Conservation (phyloP, 2,113 vertebrate species). For the Salvelinus sp. region DNA sequence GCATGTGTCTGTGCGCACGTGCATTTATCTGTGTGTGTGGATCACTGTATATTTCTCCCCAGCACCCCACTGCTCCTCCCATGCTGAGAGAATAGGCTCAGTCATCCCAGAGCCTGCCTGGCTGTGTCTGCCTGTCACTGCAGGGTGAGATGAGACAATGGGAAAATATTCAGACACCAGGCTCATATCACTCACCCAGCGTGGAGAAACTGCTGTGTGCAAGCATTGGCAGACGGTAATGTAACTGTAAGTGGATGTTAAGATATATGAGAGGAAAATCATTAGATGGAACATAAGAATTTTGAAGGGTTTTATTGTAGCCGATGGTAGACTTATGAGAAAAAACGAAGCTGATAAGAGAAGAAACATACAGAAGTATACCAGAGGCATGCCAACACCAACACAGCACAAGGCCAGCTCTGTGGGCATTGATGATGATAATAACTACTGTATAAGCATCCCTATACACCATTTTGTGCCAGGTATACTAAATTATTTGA, state of each 20-base stretch:
- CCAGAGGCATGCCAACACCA: too few relatives aligned
- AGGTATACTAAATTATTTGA: too few relatives aligned
- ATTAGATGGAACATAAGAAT: too few relatives aligned
- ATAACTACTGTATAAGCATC: too few relatives aligned
- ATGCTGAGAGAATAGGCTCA: constrained; percentile 65
- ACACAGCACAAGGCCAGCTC: too few relatives aligned
- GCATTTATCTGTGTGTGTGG: not conserved
- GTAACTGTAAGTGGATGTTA: constrained; percentile 31
- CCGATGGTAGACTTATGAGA: too few relatives aligned
- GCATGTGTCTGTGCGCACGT: not conserved
- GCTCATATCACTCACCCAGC: constrained; percentile 66
- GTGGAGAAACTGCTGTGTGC: constrained; percentile 22
- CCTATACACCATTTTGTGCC: too few relatives aligned
- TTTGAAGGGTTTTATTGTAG: too few relatives aligned
- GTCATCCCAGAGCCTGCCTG: constrained; percentile 65
- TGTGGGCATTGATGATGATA: too few relatives aligned
- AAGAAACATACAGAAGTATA: too few relatives aligned
- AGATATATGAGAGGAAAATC: too few relatives aligned
- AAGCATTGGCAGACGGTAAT: constrained; percentile 56
- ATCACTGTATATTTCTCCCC: not conserved
- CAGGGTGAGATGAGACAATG: constrained; percentile 66
- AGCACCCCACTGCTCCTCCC: constrained; percentile 49
- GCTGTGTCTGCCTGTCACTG: constrained; percentile 65
- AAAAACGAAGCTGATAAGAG: too few relatives aligned
- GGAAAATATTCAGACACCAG: constrained; percentile 53